phyloP scores from a whole-genome alignment of 2,888 invertebrate genomes.

The Limnephilus lunatus region DNA sequence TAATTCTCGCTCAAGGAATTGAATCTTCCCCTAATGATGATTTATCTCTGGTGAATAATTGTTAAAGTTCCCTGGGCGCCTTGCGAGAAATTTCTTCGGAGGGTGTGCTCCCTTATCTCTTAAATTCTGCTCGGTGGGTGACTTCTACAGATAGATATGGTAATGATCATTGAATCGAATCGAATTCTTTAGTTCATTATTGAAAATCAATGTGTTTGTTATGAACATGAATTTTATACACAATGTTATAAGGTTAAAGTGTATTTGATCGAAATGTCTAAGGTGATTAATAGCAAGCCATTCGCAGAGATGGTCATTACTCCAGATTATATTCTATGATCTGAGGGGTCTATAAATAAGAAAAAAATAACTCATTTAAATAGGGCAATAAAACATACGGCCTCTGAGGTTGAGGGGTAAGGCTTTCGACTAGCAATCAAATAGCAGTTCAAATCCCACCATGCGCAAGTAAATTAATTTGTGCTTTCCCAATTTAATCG shows the following conservation, averaged over 20 bases:
- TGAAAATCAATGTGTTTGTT: not conserved
- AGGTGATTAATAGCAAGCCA: too few species aligned
- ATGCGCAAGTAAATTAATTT: too few species aligned
- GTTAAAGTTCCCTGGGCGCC: not conserved
- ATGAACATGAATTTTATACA: not conserved
- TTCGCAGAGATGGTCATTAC: too few species aligned
- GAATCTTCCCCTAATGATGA: conserved; percentile 18
- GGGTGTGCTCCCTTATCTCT: not conserved
- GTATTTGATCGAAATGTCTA: too few species aligned
- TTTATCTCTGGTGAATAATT: conserved; percentile 16
- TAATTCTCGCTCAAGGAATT: conserved; percentile 16
- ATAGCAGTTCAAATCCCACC: too few species aligned
- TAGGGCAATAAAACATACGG: too few species aligned
- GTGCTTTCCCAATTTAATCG: too few species aligned
- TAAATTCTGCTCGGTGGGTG: not conserved
- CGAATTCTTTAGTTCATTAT: not conserved
- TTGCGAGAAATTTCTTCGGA: not conserved
- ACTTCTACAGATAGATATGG: not conserved
- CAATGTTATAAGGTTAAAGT: not conserved
- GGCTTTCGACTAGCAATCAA: too few species aligned
- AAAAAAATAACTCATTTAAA: too few species aligned
- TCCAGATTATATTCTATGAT: too few species aligned
- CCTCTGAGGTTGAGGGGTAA: too few species aligned
- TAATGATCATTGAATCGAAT: not conserved
- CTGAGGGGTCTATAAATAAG: too few species aligned